Evolutionary conservation across 2,888 invertebrate species (phyloP).

Genomic region (Caenorhabditis sp.): DNA sequence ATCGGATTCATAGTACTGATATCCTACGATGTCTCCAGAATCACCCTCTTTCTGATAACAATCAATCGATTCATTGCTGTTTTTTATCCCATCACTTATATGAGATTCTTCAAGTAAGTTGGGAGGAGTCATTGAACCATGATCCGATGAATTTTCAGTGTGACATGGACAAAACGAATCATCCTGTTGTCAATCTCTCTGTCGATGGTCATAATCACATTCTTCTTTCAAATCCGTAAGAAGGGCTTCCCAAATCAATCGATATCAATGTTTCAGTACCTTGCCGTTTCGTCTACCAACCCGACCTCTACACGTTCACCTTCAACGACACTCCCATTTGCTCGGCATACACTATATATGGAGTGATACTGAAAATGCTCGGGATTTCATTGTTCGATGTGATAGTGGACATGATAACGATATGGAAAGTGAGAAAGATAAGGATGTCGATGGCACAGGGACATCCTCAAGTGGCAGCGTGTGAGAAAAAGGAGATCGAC

Average conservation of each 20-base stretch:
- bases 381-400: too few relatives aligned
- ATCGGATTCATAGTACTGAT: conserved; percentile 43
- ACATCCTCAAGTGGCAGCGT: conserved; percentile 7
- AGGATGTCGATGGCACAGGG: too few relatives aligned
- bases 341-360: conserved; percentile 11
- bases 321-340: conserved; percentile 20
- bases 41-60: conserved; percentile 32
- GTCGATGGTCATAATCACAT: not conserved
- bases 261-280: not conserved
- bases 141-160: conserved; percentile 13
- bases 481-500: conserved; percentile 21
- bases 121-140: too few relatives aligned
- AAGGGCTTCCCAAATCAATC: not conserved
- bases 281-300: conserved; percentile 25
- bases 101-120: too few relatives aligned
- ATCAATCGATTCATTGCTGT: conserved; percentile 44
- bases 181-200: not conserved
- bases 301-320: conserved; percentile 11
- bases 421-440: conserved; percentile 25
- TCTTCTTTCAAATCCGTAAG: conserved; percentile 13
- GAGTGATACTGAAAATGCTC: conserved; percentile 16
- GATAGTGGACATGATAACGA: conserved; percentile 18
- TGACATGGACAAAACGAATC: conserved; percentile 3
- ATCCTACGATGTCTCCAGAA: conserved; percentile 21
- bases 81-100: conserved; percentile 27